phyloP scores from a whole-genome alignment of 1,140 invertebrate species.

The Drosophila melanica region DNA sequence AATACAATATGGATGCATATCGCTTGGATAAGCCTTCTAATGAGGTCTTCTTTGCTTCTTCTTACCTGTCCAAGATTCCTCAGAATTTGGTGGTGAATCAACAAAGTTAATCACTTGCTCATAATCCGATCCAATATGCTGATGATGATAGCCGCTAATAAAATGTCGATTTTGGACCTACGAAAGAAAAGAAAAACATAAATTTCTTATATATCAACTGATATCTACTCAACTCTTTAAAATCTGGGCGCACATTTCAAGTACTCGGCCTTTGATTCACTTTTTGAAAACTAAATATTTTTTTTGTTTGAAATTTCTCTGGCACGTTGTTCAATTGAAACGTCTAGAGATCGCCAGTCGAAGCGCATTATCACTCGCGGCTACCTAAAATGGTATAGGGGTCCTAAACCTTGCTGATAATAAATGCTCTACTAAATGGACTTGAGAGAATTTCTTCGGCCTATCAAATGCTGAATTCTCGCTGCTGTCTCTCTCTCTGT shows the following conservation, averaged over 20 bases:
- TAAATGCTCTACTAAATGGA: constrained; percentile 17
- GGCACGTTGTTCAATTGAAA: constrained; percentile 28
- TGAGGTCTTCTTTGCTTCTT: too few relatives aligned
- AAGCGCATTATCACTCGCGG: constrained; percentile 57
- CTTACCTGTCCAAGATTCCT: constrained; percentile 84
- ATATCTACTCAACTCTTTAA: too few relatives aligned
- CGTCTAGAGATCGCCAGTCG: constrained; percentile 36
- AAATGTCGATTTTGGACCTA: constrained; percentile 79
- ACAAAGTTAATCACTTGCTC: constrained; percentile 83
- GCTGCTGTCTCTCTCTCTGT: constrained; percentile 1
- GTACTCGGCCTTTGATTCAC: constrained; percentile 9
- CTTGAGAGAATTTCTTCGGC: constrained; percentile 10
- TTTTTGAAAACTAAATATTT: constrained; percentile 32
- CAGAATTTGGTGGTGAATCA: constrained; percentile 83
- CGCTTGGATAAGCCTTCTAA: background rate
- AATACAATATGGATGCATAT: background rate
- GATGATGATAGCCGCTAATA: constrained; percentile 81
- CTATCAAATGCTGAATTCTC: constrained; percentile 35
- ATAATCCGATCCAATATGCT: constrained; percentile 82
- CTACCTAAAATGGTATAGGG: constrained; percentile 62
- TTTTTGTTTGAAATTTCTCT: constrained; percentile 22
- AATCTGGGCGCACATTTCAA: constrained; percentile 2
- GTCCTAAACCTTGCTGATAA: constrained; percentile 80
- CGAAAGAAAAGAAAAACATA: background rate
- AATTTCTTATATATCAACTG: background rate